Evolutionary conservation across 2,113 vertebrate genomes (phyloP).

Genomic region (Tetraodon nigroviridis): DNA sequence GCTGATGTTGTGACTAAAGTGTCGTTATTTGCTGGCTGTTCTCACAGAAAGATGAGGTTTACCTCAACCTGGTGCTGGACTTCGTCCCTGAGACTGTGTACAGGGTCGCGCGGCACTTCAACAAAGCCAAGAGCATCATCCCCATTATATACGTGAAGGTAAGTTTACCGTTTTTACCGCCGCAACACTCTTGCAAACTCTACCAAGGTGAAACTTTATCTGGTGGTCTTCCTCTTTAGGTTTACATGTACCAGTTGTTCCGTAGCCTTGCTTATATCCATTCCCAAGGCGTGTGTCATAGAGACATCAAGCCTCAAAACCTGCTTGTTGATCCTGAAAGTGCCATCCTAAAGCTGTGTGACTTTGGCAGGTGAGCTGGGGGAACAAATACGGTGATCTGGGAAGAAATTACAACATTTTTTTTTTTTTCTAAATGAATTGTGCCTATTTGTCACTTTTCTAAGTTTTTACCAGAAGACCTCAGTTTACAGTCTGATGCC

Average conservation of each 20-base stretch:
- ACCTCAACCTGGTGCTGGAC: slow-evolving; percentile 89
- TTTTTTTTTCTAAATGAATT: background rate
- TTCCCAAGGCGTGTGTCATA: slow-evolving; percentile 91
- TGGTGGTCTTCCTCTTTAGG: slow-evolving; percentile 58
- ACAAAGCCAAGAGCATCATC: slow-evolving; percentile 89
- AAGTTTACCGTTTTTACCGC: slow-evolving; percentile 1
- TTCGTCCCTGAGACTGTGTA: slow-evolving; percentile 90
- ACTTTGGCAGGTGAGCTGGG: slow-evolving; percentile 84
- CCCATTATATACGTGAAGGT: slow-evolving; percentile 91
- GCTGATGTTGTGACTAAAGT: background rate
- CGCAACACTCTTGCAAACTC: background rate
- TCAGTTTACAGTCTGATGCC: too few species aligned
- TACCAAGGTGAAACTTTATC: background rate
- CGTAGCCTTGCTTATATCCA: slow-evolving; percentile 93
- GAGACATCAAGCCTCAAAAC: slow-evolving; percentile 94
- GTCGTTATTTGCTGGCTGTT: background rate
- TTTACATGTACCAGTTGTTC: slow-evolving; percentile 95
- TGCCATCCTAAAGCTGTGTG: slow-evolving; percentile 88
- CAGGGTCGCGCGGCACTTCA: slow-evolving; percentile 88
- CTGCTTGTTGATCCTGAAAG: slow-evolving; percentile 89
- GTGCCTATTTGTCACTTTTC: background rate
- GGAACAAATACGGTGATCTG: background rate
- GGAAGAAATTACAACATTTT: background rate
- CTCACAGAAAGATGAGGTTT: slow-evolving; percentile 86
- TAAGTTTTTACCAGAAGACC: too few species aligned